Evolutionary conservation across 2,797 vertebrate species (phyloP), one percentile per base, ranked within the genome.

Genomic region (Sebastiscus albofasciatus): DNA sequence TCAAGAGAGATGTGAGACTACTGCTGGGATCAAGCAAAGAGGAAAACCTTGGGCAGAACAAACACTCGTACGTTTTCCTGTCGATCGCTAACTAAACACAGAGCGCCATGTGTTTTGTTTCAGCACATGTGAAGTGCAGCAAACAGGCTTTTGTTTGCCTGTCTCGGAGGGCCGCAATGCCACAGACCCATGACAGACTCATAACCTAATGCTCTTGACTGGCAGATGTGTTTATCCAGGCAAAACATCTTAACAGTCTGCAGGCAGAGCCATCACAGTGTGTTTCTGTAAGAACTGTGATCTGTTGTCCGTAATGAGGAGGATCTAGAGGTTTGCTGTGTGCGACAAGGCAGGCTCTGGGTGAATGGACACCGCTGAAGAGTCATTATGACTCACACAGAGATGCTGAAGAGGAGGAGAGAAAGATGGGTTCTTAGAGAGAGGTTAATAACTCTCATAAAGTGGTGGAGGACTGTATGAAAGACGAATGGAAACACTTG

Each of bases 191-290:
- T 84, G 80, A 91, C 87, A 79, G 87, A 67, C 84, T 88, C 86
- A 87, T 86, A 81, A 90, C 80, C 85, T 83, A 70, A 89, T 84
- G 82, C 78, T 81, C 80, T 74, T 92, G 87, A 93, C 77, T 84
- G 91, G 76, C 89, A 92, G 93, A 90, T 93, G 90, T 84, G 90
- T 92, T 93, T 90, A 92, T 92, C 83, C 86, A 85, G 84, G 88
- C 85, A 88, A 89, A 89, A 84, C 88, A 83, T 87, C 83, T 75
- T 54, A 80, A 78, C 62, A 72, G 76, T 83, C 77, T 82, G 82
- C 84, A 87, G 82, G 72, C 87, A 77, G 62, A 79, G 62, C 74
- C 79, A 82, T 90, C 87, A 90, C 67, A 90, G 87, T 66, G 62
- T 60, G 72, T 91, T 90, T 85, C 75, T 86, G 79, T 66, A 60